A percentile compares a stretch with the other conserved stretches of the same genome.
Conservation (phyloP, 2,113 vertebrate species). For the Taxidea taxus region DNA sequence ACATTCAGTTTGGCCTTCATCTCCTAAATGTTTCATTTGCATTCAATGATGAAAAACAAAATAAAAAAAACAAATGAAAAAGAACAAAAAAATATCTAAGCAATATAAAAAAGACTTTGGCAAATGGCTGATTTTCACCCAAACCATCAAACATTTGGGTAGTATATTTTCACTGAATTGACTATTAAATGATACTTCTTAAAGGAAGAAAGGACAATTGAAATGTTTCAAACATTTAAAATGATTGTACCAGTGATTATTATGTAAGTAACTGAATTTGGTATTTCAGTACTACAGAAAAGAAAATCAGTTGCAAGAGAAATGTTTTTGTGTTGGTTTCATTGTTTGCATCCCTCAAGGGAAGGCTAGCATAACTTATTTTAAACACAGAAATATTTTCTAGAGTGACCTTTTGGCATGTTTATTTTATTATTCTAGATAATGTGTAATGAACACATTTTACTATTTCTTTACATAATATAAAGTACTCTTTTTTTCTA, state of each 20-base stretch:
- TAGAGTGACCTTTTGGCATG: background rate
- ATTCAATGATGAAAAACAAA: slow-evolving; percentile 40
- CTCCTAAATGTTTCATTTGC: slow-evolving; percentile 57
- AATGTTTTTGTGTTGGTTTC: background rate
- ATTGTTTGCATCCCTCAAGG: background rate
- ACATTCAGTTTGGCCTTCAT: slow-evolving; percentile 33
- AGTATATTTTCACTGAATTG: slow-evolving; percentile 42
- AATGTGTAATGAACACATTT: slow-evolving; percentile 38
- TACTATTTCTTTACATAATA: background rate
- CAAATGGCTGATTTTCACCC: slow-evolving; percentile 16
- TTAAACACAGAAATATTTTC: slow-evolving; percentile 35
- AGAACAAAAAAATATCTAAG: background rate
- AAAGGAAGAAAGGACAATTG: slow-evolving; percentile 17
- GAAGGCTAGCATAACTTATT: background rate
- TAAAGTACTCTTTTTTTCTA: background rate
- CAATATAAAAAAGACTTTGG: slow-evolving; percentile 28
- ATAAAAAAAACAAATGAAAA: slow-evolving; percentile 13
- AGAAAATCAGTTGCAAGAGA: slow-evolving; percentile 38
- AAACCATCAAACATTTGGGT: slow-evolving; percentile 8
- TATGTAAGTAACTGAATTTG: background rate
- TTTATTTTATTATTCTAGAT: slow-evolving; percentile 31
- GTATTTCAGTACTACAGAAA: slow-evolving; percentile 31
- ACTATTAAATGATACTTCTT: slow-evolving; percentile 40
- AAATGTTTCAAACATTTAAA: slow-evolving; percentile 36
- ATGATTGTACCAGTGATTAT: background rate